phyloP scores from a whole-genome alignment of 23 tunicate species.

The Phallusia fumigata region DNA sequence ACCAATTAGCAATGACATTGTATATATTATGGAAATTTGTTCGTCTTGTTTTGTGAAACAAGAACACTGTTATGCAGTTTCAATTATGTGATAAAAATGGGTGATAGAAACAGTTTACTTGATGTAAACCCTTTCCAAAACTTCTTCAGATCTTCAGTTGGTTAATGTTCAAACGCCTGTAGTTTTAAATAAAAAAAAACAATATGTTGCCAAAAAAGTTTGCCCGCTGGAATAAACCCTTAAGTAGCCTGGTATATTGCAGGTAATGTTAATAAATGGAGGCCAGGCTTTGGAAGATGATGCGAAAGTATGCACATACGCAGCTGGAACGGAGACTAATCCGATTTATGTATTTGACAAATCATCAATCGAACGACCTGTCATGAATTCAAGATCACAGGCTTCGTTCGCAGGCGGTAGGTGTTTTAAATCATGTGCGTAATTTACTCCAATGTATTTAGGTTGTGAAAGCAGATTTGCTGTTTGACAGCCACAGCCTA shows the following conservation, averaged over 20 bases:
- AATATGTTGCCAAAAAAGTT: not conserved
- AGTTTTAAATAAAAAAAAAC: not conserved
- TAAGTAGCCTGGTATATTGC: too few species aligned
- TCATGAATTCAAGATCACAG: constrained; percentile 1
- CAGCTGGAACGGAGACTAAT: constrained; percentile 83
- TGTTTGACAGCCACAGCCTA: too few species aligned
- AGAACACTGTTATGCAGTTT: too few species aligned
- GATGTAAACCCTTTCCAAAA: too few species aligned
- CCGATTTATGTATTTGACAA: constrained; percentile 64
- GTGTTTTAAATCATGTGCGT: not conserved
- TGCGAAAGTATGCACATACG: constrained; percentile 64
- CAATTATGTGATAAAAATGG: too few species aligned
- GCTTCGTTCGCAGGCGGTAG: not conserved
- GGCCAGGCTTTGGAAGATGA: constrained; percentile 71
- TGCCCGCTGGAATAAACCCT: too few species aligned
- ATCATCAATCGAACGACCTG: constrained; percentile 22
- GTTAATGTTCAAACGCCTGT: not conserved
- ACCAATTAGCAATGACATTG: too few species aligned
- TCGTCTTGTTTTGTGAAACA: too few species aligned
- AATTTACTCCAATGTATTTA: too few species aligned
- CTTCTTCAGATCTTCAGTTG: too few species aligned
- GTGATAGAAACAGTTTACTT: too few species aligned
- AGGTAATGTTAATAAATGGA: constrained; percentile 69
- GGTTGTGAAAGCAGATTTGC: too few species aligned
- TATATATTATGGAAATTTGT: not conserved